These are phyloP conservation scores for Sesamia inferens DNA, from an alignment of 2,888 invertebrate species.

Conservation along the genomic window DNA sequence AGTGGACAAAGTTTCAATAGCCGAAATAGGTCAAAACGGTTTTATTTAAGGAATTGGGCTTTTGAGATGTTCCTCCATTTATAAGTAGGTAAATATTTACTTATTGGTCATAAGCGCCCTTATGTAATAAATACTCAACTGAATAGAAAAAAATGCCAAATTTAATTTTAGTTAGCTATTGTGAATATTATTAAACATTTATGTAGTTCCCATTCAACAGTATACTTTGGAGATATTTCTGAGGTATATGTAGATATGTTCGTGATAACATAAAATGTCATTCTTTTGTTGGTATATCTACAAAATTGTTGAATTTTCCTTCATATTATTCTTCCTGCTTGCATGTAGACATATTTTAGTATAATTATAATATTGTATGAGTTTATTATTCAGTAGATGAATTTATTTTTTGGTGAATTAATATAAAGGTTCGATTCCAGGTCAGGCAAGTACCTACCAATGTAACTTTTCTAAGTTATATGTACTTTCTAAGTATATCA, in stretches of 20 bases:
- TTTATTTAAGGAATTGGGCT: conserved; percentile 32
- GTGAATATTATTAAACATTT: not conserved
- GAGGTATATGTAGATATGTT: not conserved
- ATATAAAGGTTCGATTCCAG: too few species aligned
- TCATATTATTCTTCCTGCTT: too few species aligned
- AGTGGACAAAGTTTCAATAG: conserved; percentile 63
- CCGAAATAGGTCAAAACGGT: conserved; percentile 52
- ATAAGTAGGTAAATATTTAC: not conserved
- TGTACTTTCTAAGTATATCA: too few species aligned
- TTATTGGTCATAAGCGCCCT: conserved; percentile 1
- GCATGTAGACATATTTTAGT: too few species aligned
- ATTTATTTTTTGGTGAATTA: too few species aligned
- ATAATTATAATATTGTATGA: too few species aligned
- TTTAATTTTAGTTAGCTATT: not conserved
- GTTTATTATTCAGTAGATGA: too few species aligned
- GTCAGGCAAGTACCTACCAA: too few species aligned
- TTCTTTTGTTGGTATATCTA: not conserved
- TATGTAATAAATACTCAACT: not conserved
- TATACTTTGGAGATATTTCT: not conserved
- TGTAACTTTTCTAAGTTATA: too few species aligned
- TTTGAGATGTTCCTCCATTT: conserved; percentile 21
- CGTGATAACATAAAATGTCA: not conserved
- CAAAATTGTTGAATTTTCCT: too few species aligned
- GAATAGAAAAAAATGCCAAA: not conserved
- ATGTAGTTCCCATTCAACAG: not conserved